phyloP scores from a whole-genome alignment of 2,888 invertebrate genomes.

The Entomobrya proxima region DNA sequence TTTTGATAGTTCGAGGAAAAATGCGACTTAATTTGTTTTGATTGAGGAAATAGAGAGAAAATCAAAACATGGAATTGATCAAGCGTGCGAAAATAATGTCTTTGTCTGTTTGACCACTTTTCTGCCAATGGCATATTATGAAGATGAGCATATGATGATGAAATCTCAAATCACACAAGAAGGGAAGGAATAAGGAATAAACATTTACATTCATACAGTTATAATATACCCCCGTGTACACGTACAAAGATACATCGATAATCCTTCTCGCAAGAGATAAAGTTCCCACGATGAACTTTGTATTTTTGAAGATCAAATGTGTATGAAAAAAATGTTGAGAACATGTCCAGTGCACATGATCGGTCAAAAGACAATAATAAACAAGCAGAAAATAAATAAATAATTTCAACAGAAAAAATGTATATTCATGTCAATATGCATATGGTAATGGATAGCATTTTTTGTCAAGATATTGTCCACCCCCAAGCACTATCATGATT shows the following conservation, averaged over 20 bases:
- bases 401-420: too few relatives aligned
- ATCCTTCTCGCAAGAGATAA: neutral
- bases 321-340: too few relatives aligned
- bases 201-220: too few relatives aligned
- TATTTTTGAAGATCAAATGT: conserved; percentile 9
- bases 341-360: conserved; percentile 33
- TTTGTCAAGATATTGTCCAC: too few relatives aligned
- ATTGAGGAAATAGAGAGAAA: neutral
- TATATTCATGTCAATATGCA: too few relatives aligned
- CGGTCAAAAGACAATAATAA: conserved; percentile 5
- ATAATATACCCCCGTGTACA: too few relatives aligned
- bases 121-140: neutral
- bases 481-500: too few relatives aligned
- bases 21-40: too few relatives aligned
- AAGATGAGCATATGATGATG: neutral
- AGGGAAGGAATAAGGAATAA: neutral
- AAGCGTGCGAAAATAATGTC: neutral
- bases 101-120: neutral
- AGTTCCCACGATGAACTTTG: conserved; percentile 18
- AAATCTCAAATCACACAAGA: neutral
- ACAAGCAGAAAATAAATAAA: neutral
- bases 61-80: conserved; percentile 6
- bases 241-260: too few relatives aligned
- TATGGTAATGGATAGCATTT: too few relatives aligned
- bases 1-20: too few relatives aligned